Evolutionary conservation across 2,113 vertebrate genomes (phyloP).

Genomic region (Setophaga coronata): DNA sequence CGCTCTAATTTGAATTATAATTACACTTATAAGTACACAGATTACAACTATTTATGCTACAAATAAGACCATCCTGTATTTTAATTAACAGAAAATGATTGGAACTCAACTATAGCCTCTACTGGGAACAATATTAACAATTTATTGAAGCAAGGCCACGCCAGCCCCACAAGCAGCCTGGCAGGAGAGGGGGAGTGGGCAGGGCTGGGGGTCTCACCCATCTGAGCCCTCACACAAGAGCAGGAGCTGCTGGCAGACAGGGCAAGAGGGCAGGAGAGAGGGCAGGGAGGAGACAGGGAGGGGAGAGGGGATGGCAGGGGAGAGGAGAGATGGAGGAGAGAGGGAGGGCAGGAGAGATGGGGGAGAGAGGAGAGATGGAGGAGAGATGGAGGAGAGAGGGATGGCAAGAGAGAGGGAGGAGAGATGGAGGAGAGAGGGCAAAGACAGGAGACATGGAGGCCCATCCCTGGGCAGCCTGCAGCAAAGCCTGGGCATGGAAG

Average conservation of each 20-base stretch:
- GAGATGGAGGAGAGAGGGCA: neutral
- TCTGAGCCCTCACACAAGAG: neutral
- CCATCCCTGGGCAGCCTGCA: neutral
- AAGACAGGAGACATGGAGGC: neutral
- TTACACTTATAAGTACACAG: conserved; percentile 54
- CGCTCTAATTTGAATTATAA: conserved; percentile 41
- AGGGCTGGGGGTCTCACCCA: neutral
- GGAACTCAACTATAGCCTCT: conserved; percentile 49
- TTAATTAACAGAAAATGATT: conserved; percentile 64
- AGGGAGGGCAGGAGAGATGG: neutral
- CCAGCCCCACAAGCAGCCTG: neutral
- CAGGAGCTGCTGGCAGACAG: accelerated
- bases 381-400: neutral
- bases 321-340: neutral
- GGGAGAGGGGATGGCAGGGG: no score
- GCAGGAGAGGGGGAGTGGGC: neutral
- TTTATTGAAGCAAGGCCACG: neutral
- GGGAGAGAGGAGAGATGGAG: neutral
- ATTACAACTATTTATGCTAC: conserved; percentile 64
- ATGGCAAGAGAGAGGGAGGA: neutral
- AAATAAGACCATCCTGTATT: conserved; percentile 49
- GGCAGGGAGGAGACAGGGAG: neutral
- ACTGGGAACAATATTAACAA: conserved; percentile 42
- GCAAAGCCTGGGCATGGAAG: neutral
- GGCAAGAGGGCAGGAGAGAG: accelerated